A percentile compares a stretch with the other conserved stretches of the same genome.
Evolutionary conservation across 2,888 invertebrate genomes (phyloP).

Genomic region (Orthosia gracilis): DNA sequence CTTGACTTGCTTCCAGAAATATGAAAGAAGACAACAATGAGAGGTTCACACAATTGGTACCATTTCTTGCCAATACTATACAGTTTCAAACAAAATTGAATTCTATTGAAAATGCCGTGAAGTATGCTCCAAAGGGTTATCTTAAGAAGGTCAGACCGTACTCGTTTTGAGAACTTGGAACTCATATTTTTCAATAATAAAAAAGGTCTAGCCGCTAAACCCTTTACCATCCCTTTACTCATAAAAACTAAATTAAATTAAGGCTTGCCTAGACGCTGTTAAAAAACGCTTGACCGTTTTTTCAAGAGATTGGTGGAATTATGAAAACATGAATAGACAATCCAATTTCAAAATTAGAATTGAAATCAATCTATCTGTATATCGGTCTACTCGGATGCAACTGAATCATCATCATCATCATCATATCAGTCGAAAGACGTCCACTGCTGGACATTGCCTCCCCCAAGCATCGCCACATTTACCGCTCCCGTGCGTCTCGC

Average conservation of each 20-base stretch:
- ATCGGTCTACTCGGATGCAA: no score
- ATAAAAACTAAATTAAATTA: conserved; percentile 36
- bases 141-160: conserved; percentile 6
- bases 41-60: conserved; percentile 28
- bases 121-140: background rate
- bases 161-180: background rate
- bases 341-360: no score
- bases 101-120: conserved; percentile 7
- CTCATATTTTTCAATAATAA: conserved; percentile 34
- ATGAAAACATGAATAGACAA: no score
- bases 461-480: no score
- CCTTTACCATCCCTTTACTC: background rate
- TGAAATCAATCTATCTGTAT: no score
- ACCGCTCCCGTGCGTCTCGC: no score
- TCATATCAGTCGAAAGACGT: no score
- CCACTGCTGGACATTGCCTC: no score
- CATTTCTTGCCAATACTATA: conserved; percentile 3
- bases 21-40: conserved; percentile 6
- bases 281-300: conserved; percentile 1
- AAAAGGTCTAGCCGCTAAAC: conserved; percentile 15
- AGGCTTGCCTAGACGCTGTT: background rate
- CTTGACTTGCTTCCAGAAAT: conserved; percentile 31
- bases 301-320: background rate
- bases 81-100: conserved; percentile 25
- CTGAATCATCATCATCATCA: no score